A percentile compares a stretch with the other conserved stretches of the same genome.
Evolutionary conservation across 2,888 invertebrate species (phyloP).

Genomic region (Drosophila buzzatii): DNA sequence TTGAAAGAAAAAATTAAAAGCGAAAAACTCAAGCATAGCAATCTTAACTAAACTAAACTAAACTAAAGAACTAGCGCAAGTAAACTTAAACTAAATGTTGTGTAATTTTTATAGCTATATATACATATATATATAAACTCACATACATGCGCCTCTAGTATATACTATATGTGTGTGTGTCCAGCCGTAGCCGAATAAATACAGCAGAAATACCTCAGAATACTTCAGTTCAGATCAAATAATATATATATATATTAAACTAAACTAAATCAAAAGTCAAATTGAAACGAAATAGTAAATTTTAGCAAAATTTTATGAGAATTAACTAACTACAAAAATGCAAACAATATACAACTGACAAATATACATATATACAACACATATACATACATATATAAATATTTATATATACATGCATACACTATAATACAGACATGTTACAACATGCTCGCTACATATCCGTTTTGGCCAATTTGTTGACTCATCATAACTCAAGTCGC

Average conservation of each 20-base stretch:
- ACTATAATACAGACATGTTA: constrained; percentile 41
- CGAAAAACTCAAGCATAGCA: constrained; percentile 49
- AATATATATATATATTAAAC: constrained; percentile 1
- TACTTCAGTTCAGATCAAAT: constrained; percentile 59
- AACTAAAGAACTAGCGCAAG: constrained; percentile 52
- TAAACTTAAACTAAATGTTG: constrained; percentile 72
- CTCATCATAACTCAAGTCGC: constrained; percentile 70
- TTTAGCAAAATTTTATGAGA: constrained; percentile 61
- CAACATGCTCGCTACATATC: constrained; percentile 61
- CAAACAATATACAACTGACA: constrained; percentile 48
- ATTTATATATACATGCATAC: constrained; percentile 15
- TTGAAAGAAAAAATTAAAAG: constrained; percentile 3
- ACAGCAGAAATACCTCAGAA: constrained; percentile 55
- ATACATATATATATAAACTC: constrained; percentile 18
- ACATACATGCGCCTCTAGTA: constrained; percentile 22
- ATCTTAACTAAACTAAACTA: constrained; percentile 42
- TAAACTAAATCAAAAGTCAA: constrained; percentile 35
- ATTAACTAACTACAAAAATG: constrained; percentile 12
- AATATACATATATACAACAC: constrained; percentile 19
- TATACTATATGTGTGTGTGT: constrained; percentile 24
- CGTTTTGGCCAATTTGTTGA: constrained; percentile 66
- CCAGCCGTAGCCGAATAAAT: constrained; percentile 37
- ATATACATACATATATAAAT: constrained; percentile 20
- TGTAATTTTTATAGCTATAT: constrained; percentile 77
- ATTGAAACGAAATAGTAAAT: constrained; percentile 32